phyloP scores from a whole-genome alignment of 2,797 vertebrate genomes.

The Cryptoblepharus egeriae region DNA sequence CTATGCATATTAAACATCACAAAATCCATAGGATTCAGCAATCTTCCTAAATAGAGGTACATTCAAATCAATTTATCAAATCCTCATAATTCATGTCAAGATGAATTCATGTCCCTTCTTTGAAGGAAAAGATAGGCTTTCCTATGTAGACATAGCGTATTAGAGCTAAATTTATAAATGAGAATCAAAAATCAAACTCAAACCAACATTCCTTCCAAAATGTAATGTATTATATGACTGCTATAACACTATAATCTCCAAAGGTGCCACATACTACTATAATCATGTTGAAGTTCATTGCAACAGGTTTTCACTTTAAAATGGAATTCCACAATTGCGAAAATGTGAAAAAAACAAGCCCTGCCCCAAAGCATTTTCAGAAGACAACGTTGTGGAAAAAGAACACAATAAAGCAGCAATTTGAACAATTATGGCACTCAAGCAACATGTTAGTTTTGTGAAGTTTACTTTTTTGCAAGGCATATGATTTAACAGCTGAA shows the following conservation, averaged over 20 bases:
- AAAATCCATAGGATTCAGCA: constrained; percentile 6
- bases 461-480: neutral
- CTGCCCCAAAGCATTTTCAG: neutral
- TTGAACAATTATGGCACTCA: neutral
- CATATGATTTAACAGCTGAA: neutral
- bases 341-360: neutral
- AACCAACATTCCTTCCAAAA: neutral
- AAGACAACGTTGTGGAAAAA: neutral
- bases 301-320: neutral
- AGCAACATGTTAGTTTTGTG: neutral
- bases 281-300: neutral
- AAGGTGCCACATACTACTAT: neutral
- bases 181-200: neutral
- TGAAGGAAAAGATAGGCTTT: neutral
- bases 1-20: neutral
- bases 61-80: neutral
- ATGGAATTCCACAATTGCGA: neutral
- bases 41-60: neutral
- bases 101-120: constrained; percentile 4
- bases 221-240: neutral
- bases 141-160: neutral
- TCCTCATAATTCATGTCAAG: neutral
- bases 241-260: neutral
- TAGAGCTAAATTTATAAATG: neutral
- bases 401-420: neutral